These are phyloP conservation scores for Galaxias olidus DNA, from an alignment of 2,797 vertebrate species.

Conservation along the genomic window DNA sequence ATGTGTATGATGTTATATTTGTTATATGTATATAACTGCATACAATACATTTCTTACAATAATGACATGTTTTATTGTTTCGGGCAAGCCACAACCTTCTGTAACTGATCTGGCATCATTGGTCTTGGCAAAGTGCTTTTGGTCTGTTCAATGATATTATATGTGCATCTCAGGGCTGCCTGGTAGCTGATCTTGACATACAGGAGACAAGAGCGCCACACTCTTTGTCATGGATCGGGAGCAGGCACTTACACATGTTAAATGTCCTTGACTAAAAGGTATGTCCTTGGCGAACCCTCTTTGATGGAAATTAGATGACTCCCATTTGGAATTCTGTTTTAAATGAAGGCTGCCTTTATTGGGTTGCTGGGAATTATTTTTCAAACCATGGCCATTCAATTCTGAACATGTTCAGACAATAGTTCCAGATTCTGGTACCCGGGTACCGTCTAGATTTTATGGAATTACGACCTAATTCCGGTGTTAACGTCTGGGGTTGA, in stretches of 20 bases:
- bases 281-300: conserved; percentile 14
- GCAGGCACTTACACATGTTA: not conserved
- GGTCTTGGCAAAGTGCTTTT: too few species aligned
- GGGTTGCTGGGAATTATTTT: conserved; percentile 23
- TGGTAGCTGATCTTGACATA: too few species aligned
- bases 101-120: too few species aligned
- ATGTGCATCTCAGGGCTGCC: too few species aligned
- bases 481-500: conserved; percentile 43
- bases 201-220: too few species aligned
- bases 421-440: not conserved
- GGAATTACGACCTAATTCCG: conserved; percentile 46
- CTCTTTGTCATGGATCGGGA: too few species aligned
- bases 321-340: conserved; percentile 25
- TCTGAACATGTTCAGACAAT: conserved; percentile 10
- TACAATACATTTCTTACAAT: too few species aligned
- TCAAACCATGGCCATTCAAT: conserved; percentile 11
- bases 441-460: conserved; percentile 19
- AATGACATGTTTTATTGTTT: too few species aligned
- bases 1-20: too few species aligned
- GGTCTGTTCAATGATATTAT: too few species aligned
- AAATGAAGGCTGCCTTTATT: conserved; percentile 15
- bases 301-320: conserved; percentile 20
- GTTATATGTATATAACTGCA: too few species aligned
- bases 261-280: conserved; percentile 9
- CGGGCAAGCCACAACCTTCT: too few species aligned